phyloP scores from a whole-genome alignment of 2,113 vertebrate species.

The Plecotus auritus region DNA sequence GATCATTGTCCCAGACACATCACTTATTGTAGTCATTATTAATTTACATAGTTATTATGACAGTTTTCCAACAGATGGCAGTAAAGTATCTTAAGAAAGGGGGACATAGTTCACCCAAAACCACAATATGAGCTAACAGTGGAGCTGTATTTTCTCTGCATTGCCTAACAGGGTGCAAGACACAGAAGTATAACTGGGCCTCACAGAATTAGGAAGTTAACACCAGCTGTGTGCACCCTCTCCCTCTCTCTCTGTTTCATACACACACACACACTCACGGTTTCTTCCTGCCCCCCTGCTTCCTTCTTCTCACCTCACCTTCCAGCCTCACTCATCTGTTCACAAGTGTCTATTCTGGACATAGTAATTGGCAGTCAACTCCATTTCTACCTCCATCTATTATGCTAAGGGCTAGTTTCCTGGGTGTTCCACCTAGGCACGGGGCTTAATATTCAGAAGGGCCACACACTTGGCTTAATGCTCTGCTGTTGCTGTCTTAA shows the following conservation, averaged over 20 bases:
- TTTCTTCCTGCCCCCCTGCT: neutral
- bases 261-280: neutral
- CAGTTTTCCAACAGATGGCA: slow-evolving; percentile 60
- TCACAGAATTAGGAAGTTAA: neutral
- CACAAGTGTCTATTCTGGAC: neutral
- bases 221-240: neutral
- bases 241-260: neutral
- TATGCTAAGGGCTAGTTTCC: neutral
- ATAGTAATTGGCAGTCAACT: neutral
- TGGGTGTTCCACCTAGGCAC: neutral
- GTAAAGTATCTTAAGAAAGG: slow-evolving; percentile 36
- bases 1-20: neutral
- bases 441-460: neutral
- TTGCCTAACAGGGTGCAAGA: neutral
- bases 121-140: neutral
- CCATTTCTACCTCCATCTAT: neutral
- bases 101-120: neutral
- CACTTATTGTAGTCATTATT: neutral
- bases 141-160: neutral
- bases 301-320: neutral
- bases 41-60: neutral
- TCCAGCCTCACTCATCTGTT: neutral
- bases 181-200: neutral
- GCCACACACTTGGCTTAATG: neutral
- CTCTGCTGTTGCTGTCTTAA: neutral